Evolutionary conservation across 2,888 invertebrate genomes (phyloP), one percentile per base, ranked within the genome.

Genomic region (Coelinius sp.): DNA sequence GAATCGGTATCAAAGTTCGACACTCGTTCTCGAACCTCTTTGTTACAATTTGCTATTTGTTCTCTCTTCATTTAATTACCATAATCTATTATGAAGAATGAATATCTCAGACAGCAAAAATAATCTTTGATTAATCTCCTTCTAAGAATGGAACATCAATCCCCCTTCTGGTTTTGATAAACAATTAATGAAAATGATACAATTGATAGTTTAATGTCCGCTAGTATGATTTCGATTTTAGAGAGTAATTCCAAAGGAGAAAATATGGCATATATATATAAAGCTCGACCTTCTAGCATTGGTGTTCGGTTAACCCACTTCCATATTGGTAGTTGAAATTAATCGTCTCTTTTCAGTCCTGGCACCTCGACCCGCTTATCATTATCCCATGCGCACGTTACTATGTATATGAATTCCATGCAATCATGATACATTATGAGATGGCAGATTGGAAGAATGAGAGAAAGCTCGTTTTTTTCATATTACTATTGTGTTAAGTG

Each of bases 331-430:
- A 59, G 31, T 59, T 59, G 31, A 59, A 59, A 59, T 31, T 25
- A 59, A 59, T 20, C 59, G 17, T 59, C 20, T 25, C 22, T 35
- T 59, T 31, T 59, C 20, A 31, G 2, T 20, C 10, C 35, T 35
- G 35, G 31, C 35, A 59, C 59, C 31, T 59, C 59, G 59, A 59
- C 59, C 59, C 27, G 27, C 56, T 59, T 59, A 56, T 56, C 27
- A 31, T 56, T 52, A 8, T 24, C 10, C 27, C 20, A 12, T 14
- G 10, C 25, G 22, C 7, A 17, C 12, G 6, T 35, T 35, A 10
- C 17, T 8, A 35, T 31, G 31, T 31, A 35, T 31, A 35, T 8
- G 20, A 31, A 35, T 59, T 20, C 59, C 59, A 8, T 1, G 20
- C 24, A 35, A 59, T 59, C 5, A 20, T 56, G 14, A 56, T 20